Percentiles rank a stretch among this genome's conserved stretches.
Evolutionary conservation across 2,113 vertebrate genomes (phyloP).

Genomic region (Pelvicachromis taeniatus): DNA sequence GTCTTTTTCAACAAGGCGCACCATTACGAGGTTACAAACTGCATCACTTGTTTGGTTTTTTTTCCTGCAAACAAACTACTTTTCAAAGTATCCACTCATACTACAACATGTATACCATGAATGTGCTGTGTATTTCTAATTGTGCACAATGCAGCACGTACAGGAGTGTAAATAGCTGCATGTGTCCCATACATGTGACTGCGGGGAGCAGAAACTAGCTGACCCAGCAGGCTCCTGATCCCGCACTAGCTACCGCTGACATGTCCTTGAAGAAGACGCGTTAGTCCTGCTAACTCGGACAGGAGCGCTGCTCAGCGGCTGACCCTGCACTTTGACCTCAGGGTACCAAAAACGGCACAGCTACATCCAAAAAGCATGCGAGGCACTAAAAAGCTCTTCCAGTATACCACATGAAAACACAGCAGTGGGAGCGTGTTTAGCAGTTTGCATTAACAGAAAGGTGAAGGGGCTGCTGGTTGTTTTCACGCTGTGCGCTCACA

Average conservation of each 20-base stretch:
- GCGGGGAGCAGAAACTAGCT: background rate
- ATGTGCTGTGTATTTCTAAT: background rate
- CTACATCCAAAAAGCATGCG: background rate
- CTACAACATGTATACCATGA: background rate
- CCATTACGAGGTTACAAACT: background rate
- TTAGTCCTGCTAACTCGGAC: background rate
- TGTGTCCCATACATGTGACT: background rate
- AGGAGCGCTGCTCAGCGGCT: background rate
- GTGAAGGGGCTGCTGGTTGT: background rate
- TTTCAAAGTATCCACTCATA: background rate
- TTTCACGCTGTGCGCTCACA: background rate
- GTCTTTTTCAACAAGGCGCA: background rate
- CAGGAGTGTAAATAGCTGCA: background rate
- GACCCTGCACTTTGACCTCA: background rate
- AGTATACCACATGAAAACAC: background rate
- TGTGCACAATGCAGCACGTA: background rate
- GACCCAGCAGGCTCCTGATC: background rate
- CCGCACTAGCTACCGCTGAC: background rate
- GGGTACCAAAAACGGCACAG: background rate
- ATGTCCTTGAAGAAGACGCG: background rate
- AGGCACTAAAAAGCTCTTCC: background rate
- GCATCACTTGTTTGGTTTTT: background rate
- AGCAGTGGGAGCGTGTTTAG: background rate
- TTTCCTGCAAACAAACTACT: rapidly evolving
- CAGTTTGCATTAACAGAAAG: background rate